Evolutionary conservation across 2,888 invertebrate genomes (phyloP), one percentile per base, ranked within the genome.

Genomic region (Cataglyphis altisquamis): DNA sequence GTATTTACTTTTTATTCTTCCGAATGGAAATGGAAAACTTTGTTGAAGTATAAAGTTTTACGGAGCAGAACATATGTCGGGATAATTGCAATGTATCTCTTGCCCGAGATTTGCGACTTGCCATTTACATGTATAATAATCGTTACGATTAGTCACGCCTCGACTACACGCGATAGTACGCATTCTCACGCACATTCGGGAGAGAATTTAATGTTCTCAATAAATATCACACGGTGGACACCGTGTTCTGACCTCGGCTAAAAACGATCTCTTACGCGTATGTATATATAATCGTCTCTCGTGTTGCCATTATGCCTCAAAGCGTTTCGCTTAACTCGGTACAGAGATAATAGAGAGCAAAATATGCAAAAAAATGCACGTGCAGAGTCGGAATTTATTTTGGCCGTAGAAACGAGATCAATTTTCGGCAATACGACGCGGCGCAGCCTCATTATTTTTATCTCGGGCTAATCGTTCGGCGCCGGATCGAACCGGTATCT

Each of bases 361-460:
- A 52, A 52, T 6, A 48, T 18, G 18, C 18, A 48, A 48, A 18
- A 45, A 45, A 48, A 48, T 48, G 18, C 48, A 18, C 12, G 12
- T 41, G 41, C 10, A 41, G 5, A 45, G 18, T 5, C 15, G 15
- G 45, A 45, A 45, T 45, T 5, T 45, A 45, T 29, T 32, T 5
- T 32, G 62, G 21, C 8, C 41, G n/a, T n/a, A 21, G 63, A 48
- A 21, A 10, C 45, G 36, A 63, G 48, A 64, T 63, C 18, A 63
- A 63, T 63, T 75, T 75, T 75, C 29, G 63, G 21, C 29, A 29
- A 29, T 25, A 36, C 48, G 10, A 45, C 18, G 32, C 18, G 48
- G 52, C 12, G 32, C 15, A 48, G 36, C 41, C 36, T 15, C 32
- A 63, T 75, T 75, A 75, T 75, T 75, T 75, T 75, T 75, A 75